phyloP scores from a whole-genome alignment of 2,113 vertebrate genomes.

The Mesoclemmys tuberculata region DNA sequence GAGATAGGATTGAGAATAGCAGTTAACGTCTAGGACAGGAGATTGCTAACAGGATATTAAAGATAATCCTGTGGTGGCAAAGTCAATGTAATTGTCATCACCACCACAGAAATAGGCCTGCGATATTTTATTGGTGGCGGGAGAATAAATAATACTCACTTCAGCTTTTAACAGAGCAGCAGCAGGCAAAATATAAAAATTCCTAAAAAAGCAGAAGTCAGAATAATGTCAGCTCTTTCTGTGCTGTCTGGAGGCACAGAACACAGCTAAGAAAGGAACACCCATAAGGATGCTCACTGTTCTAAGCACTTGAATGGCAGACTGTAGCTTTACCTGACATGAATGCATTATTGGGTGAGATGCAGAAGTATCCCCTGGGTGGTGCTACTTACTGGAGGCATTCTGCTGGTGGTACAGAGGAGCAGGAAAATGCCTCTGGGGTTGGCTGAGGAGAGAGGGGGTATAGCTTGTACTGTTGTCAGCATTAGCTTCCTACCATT shows the following conservation, averaged over 20 bases:
- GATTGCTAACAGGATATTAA: constrained; percentile 33
- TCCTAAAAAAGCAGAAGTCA: not conserved
- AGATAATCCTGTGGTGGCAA: constrained; percentile 37
- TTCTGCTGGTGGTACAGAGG: not conserved
- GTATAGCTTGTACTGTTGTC: not conserved
- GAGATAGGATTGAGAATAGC: constrained; percentile 40
- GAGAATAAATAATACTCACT: constrained; percentile 39
- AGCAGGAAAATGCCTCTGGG: not conserved
- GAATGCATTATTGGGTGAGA: not conserved
- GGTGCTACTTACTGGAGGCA: not conserved
- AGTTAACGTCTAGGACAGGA: not conserved
- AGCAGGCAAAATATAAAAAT: constrained; percentile 2
- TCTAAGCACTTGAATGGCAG: not conserved
- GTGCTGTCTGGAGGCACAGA: not conserved
- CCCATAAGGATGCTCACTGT: not conserved
- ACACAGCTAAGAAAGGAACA: not conserved
- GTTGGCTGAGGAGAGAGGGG: not conserved
- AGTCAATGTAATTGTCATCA: constrained; percentile 44
- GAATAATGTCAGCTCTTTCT: not conserved
- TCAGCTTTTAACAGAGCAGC: not conserved
- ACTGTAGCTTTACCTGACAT: not conserved
- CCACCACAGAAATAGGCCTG: not conserved
- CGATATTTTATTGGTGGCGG: not conserved
- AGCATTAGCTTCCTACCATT: not conserved
- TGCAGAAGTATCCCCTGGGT: not conserved